A percentile compares a stretch with the other conserved stretches of the same genome.
Conservation (phyloP, 2,113 vertebrate genomes). For the Pelodiscus sinensis region DNA sequence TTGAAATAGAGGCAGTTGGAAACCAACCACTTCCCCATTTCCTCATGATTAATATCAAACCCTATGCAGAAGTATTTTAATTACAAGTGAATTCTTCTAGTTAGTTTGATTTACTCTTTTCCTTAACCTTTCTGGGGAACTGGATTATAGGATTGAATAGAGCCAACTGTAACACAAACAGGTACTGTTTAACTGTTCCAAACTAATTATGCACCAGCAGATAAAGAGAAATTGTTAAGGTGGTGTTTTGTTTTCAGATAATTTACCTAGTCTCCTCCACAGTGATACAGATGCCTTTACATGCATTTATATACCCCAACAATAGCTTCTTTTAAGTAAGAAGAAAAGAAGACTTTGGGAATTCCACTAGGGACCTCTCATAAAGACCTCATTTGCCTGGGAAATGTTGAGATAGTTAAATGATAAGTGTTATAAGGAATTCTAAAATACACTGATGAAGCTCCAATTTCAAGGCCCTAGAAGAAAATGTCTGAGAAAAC, state of each 20-base stretch:
- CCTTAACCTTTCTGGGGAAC: neutral
- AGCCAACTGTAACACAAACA: neutral
- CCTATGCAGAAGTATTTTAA: neutral
- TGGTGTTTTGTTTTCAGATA: neutral
- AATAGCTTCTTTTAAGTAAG: neutral
- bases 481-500: neutral
- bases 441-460: accelerated
- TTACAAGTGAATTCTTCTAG: neutral
- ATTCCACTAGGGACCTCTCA: neutral
- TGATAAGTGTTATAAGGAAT: neutral
- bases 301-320: neutral
- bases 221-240: neutral
- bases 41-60: neutral
- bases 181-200: neutral
- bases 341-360: neutral
- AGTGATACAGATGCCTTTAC: neutral
- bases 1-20: neutral
- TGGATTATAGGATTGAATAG: neutral
- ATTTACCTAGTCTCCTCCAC: neutral
- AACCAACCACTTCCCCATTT: neutral
- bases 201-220: neutral
- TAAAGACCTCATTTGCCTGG: neutral
- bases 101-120: neutral
- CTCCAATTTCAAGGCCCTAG: accelerated
- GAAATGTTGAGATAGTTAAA: neutral